Evolutionary conservation across 2,888 invertebrate species (phyloP).

Genomic region (Scaptomyza reducta): DNA sequence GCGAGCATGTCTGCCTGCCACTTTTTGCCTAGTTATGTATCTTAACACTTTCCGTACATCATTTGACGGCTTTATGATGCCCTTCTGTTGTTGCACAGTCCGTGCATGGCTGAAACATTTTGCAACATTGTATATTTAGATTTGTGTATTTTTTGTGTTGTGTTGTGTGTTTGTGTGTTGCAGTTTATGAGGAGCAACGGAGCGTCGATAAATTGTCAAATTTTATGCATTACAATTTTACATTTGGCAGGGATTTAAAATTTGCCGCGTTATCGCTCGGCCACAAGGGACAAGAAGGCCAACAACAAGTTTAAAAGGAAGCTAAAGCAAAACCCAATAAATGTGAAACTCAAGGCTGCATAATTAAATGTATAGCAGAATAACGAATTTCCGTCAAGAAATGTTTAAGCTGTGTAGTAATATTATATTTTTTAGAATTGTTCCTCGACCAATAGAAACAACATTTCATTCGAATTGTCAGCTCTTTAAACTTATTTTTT

Average conservation of each 20-base stretch:
- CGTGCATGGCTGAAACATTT: conserved; percentile 48
- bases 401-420: not conserved
- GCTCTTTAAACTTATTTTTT: not conserved
- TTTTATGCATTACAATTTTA: conserved; percentile 69
- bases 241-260: conserved; percentile 45
- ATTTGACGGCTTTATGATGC: conserved; percentile 55
- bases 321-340: not conserved
- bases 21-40: conserved; percentile 15
- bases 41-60: conserved; percentile 41
- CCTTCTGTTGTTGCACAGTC: conserved; percentile 34
- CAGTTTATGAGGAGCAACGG: conserved; percentile 56
- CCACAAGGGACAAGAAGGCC: conserved; percentile 1
- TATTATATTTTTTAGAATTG: not conserved
- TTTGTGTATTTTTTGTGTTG: conserved; percentile 35
- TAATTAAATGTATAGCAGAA: not conserved
- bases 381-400: not conserved
- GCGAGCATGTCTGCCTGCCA: conserved; percentile 2
- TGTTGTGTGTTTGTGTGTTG: conserved; percentile 28
- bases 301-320: not conserved
- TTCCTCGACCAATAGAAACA: not conserved
- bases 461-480: not conserved
- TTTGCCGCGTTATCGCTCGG: conserved; percentile 14
- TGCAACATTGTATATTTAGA: conserved; percentile 68
- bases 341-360: not conserved
- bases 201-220: conserved; percentile 82